Evolutionary conservation across 2,113 vertebrate genomes (phyloP).

Genomic region (Blennius ocellaris): DNA sequence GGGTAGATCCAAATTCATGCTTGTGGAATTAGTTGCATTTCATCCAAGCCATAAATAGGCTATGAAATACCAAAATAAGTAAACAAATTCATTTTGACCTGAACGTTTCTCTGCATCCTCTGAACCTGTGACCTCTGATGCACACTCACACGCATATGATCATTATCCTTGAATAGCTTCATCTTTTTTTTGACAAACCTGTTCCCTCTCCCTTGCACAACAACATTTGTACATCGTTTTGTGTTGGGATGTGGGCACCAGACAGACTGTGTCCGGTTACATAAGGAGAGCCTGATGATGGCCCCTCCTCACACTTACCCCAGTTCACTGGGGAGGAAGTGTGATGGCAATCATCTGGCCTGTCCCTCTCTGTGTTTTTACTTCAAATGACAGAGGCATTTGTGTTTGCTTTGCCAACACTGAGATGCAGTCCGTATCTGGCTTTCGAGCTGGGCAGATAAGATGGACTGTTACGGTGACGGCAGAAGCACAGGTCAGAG

Average conservation of each 20-base stretch:
- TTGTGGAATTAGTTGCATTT: too few species aligned
- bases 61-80: not conserved
- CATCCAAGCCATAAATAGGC: too few species aligned
- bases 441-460: conserved; percentile 23
- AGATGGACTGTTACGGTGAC: not conserved
- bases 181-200: not conserved
- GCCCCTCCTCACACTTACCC: not conserved
- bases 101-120: not conserved
- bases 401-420: conserved; percentile 76
- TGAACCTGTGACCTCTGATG: not conserved
- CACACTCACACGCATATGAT: conserved; percentile 14
- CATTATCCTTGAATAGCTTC: not conserved
- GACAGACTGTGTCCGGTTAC: conserved; percentile 37
- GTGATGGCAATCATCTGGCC: conserved; percentile 50
- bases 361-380: conserved; percentile 60
- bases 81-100: not conserved
- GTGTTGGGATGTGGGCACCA: conserved; percentile 6
- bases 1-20: too few species aligned
- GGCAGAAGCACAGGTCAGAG: conserved; percentile 24
- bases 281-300: conserved; percentile 12
- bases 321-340: conserved; percentile 45
- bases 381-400: conserved; percentile 42
- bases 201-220: not conserved
- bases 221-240: conserved; percentile 4
- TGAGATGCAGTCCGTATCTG: conserved; percentile 26